phyloP scores from a whole-genome alignment of 2,888 invertebrate genomes.

The Tridacna crocea region DNA sequence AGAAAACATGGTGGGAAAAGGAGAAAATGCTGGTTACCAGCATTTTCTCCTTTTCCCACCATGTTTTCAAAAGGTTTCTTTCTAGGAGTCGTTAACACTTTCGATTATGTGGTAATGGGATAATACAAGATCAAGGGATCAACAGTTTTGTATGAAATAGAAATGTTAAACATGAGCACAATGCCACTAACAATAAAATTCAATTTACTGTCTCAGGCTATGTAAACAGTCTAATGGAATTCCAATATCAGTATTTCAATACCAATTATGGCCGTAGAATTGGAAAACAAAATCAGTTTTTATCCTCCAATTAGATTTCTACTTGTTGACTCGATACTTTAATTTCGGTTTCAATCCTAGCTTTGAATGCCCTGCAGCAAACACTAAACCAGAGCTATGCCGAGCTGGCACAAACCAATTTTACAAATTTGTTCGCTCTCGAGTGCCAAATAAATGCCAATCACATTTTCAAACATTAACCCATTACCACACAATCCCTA shows the following conservation, averaged over 20 bases:
- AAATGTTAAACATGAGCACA: conserved; percentile 6
- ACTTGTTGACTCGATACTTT: too few species aligned
- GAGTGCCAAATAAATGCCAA: too few species aligned
- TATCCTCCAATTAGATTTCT: not conserved
- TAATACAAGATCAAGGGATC: not conserved
- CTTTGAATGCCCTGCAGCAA: too few species aligned
- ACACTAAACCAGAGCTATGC: too few species aligned
- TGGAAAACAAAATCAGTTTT: not conserved
- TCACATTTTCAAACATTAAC: too few species aligned
- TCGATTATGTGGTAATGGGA: too few species aligned
- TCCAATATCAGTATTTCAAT: conserved; percentile 16
- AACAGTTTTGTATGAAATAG: conserved; percentile 7
- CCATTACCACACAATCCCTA: too few species aligned
- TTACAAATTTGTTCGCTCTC: too few species aligned
- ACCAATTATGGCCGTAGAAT: conserved; percentile 8
- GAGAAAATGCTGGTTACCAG: not conserved
- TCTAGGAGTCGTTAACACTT: too few species aligned
- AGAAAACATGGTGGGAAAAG: too few species aligned
- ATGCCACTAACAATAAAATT: conserved; percentile 13
- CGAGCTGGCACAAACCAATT: too few species aligned
- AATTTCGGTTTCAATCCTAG: too few species aligned
- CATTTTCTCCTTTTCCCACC: not conserved
- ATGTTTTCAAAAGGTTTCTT: not conserved
- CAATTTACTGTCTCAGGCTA: conserved; percentile 4
- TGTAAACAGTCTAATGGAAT: conserved; percentile 21